Conservation (phyloP, 64 coral and sea anemone species). For the Stylophora pistillata region DNA sequence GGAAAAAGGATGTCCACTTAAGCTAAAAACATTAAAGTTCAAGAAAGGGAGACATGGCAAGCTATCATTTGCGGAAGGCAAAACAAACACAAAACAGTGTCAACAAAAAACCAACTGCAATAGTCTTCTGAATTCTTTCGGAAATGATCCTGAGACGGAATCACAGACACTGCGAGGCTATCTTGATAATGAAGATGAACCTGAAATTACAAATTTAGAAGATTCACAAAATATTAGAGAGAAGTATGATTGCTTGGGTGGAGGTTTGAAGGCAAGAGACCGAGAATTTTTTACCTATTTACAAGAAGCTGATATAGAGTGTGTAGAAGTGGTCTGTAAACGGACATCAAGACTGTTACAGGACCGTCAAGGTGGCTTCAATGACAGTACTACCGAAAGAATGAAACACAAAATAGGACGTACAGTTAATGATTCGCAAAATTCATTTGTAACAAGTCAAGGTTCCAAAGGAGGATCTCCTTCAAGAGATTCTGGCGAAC, state of each 20-base stretch:
- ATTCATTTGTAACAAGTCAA: not conserved
- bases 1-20: not conserved
- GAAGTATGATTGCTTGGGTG: not conserved
- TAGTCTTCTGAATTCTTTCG: not conserved
- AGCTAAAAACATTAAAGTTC: conserved; percentile 17
- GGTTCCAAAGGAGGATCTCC: not conserved
- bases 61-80: not conserved
- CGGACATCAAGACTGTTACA: not conserved
- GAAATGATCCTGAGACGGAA: conserved; percentile 28
- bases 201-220: not conserved
- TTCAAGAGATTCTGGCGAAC: not conserved
- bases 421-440: not conserved
- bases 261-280: not conserved
- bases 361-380: not conserved
- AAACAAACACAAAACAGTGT: not conserved
- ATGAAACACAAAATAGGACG: not conserved
- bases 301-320: conserved; percentile 28
- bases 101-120: not conserved
- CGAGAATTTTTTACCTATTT: conserved; percentile 3
- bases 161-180: conserved; percentile 29
- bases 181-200: not conserved
- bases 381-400: not conserved
- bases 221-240: not conserved
- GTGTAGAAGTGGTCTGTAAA: conserved; percentile 36
- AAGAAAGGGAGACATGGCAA: conserved; percentile 33